Percentiles rank a stretch among this genome's conserved stretches.
These are phyloP conservation scores for Echeneis naucrates DNA, from an alignment of 2,797 vertebrate species.

Conservation along the genomic window DNA sequence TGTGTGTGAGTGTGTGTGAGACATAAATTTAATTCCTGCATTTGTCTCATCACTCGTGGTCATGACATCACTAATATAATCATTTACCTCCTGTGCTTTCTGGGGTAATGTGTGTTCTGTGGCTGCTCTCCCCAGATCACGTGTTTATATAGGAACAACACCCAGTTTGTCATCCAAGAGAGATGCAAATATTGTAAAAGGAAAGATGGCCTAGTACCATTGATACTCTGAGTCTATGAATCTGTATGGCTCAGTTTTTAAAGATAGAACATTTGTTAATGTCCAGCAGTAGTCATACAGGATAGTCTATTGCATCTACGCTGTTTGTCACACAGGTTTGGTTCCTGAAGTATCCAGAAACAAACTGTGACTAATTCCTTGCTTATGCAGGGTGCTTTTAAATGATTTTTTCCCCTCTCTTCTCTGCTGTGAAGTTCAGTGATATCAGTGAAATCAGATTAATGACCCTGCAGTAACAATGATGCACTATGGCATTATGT, in stretches of 20 bases:
- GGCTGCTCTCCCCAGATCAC: not conserved
- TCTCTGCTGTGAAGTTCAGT: not conserved
- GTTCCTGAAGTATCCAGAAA: not conserved
- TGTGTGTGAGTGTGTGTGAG: not conserved
- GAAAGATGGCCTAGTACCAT: no score
- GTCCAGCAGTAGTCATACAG: not conserved
- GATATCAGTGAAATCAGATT: slow-evolving; percentile 5
- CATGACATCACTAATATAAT: slow-evolving; percentile 16
- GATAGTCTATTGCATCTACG: not conserved
- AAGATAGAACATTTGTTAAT: no score
- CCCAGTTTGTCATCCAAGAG: not conserved
- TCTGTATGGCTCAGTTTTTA: not conserved
- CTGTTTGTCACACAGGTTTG: no score
- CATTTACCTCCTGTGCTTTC: slow-evolving; percentile 33
- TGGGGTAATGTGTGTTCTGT: slow-evolving; percentile 12
- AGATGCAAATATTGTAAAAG: not conserved
- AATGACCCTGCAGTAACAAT: slow-evolving; percentile 2
- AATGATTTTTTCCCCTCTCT: not conserved
- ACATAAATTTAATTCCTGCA: not conserved
- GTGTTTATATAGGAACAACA: slow-evolving; percentile 5
- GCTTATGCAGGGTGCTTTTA: not conserved
- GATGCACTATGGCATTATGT: not conserved
- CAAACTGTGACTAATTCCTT: not conserved
- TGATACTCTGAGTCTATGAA: no score
- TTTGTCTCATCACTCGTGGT: slow-evolving; percentile 37